These are phyloP conservation scores for Pediacus dermestoides DNA, from an alignment of 2,888 invertebrate species.

Conservation along the genomic window DNA sequence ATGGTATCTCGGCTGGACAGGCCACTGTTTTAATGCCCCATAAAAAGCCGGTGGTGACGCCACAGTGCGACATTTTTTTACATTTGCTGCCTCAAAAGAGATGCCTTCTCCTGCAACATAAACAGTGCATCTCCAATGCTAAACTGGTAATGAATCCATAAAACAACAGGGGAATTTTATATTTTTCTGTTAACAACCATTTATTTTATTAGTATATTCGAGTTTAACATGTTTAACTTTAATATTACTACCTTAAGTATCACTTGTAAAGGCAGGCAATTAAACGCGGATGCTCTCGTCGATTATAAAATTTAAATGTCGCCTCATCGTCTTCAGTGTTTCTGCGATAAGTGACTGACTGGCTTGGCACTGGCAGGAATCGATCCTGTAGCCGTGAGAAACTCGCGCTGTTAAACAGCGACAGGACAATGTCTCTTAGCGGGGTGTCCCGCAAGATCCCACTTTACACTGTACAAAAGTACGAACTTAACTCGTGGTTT, in stretches of 20 bases:
- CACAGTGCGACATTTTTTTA: slow-evolving; percentile 10
- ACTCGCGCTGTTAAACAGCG: slow-evolving; percentile 29
- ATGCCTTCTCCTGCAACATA: not conserved
- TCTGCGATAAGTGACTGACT: slow-evolving; percentile 24
- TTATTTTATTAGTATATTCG: slow-evolving; percentile 34
- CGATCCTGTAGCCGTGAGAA: slow-evolving; percentile 43
- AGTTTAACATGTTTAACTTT: slow-evolving; percentile 31
- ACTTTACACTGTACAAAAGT: slow-evolving; percentile 9
- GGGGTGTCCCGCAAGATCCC: slow-evolving; percentile 31
- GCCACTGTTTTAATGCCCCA: slow-evolving; percentile 25
- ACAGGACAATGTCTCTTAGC: slow-evolving; percentile 40
- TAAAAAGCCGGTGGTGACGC: slow-evolving; percentile 32
- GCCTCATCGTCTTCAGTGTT: slow-evolving; percentile 20
- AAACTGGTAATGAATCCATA: slow-evolving; percentile 35
- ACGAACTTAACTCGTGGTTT: slow-evolving; percentile 6
- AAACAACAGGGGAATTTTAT: slow-evolving; percentile 28
- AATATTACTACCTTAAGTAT: slow-evolving; percentile 27
- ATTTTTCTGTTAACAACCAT: slow-evolving; percentile 21
- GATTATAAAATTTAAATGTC: slow-evolving; percentile 34
- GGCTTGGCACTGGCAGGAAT: slow-evolving; percentile 31
- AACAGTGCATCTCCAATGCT: not conserved
- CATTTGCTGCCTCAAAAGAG: not conserved
- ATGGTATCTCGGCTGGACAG: slow-evolving; percentile 24
- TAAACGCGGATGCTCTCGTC: slow-evolving; percentile 28
- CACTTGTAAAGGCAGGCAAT: slow-evolving; percentile 27